A percentile compares a stretch with the other conserved stretches of the same genome.
Conservation (phyloP, 2,113 vertebrate genomes). For the Passer domesticus region DNA sequence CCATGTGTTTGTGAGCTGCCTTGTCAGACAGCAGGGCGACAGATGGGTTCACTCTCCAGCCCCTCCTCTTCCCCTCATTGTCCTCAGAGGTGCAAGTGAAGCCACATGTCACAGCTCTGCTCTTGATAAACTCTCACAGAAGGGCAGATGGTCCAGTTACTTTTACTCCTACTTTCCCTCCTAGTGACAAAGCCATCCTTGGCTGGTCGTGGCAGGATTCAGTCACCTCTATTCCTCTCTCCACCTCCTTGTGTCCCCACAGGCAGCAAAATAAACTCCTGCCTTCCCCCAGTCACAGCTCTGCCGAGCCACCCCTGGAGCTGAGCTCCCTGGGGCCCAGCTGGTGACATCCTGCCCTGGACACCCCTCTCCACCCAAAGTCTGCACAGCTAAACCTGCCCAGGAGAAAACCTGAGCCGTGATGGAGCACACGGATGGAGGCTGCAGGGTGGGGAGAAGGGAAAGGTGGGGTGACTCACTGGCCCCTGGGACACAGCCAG, state of each 20-base stretch:
- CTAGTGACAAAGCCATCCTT: background rate
- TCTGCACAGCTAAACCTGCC: background rate
- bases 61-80: background rate
- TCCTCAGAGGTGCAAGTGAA: constrained; percentile 17
- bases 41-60: constrained; percentile 1
- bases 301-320: background rate
- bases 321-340: background rate
- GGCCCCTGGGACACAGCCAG: constrained; percentile 12
- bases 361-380: background rate
- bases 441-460: background rate
- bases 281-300: background rate
- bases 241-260: background rate
- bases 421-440: background rate
- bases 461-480: constrained; percentile 19
- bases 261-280: background rate
- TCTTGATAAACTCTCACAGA: background rate
- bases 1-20: background rate
- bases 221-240: background rate
- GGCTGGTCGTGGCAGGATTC: background rate
- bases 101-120: background rate
- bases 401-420: background rate
- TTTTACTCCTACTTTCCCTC: background rate
- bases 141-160: background rate
- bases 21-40: background rate
- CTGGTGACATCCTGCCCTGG: background rate